Base-by-base conservation (phyloP, 2,797 vertebrate species). In the Oreonectes daqikongensis region DNA sequence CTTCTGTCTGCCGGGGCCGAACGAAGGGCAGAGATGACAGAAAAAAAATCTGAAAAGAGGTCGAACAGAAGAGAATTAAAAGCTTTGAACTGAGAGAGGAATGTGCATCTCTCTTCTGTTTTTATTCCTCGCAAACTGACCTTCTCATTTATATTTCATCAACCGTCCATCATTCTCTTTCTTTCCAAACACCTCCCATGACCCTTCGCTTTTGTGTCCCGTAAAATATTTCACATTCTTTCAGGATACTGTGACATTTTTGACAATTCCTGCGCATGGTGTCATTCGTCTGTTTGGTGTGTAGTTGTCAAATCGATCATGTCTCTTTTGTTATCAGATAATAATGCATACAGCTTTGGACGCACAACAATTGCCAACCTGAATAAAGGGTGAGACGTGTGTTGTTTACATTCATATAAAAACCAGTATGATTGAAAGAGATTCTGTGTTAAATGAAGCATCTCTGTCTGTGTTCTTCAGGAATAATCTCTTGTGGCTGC, bases 341-440 rank as follows among this genome's bases (percentile, higher is more conserved):
- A 97, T 88, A 98, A 98, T 4, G 95, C 97, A 44, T 98, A 98
- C 91, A 98, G 96, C 89, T 99, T 99, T 8, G 97, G 97, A 83
- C 95, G 96, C 88, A 99, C 96, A 20, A 99, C 97, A 18, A 99
- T 99, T 15, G 97, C 95, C 66, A 99, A 99, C 90, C 90, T 98
- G 86, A 95, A 97, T 86, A 97, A 96, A 75, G 93, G 92, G 97
- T 98, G 87, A 89, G 94, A 35, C 6, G 15, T 61, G 35, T 52
- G 12, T 20, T 32, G 18, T 12, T 35, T 11, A 4, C n/a, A n/a
- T 64, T 38, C 8, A 5, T 15, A 7, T 18, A 32, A 22, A 40
- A 17, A 11, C 46, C 6, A 5, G 46, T 40, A 1, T 52, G 9
- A 9, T 15, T 22, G 5, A 0, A 40, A 35, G 24, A 10, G 17